Evolutionary conservation across 2,888 invertebrate genomes (phyloP), one percentile per base, ranked within the genome.

Genomic region (Cerastoderma edule): DNA sequence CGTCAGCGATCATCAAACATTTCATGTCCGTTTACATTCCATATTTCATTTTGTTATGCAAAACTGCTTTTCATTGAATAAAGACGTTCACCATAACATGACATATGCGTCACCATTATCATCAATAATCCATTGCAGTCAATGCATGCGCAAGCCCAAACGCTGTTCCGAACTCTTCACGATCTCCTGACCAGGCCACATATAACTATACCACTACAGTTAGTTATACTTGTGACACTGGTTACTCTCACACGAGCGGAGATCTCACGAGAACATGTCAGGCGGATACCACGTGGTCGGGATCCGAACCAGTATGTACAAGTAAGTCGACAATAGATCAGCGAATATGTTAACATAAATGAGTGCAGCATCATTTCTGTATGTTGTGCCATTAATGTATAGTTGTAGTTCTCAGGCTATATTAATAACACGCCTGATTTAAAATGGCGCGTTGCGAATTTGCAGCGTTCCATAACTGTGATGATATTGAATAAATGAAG

Each of bases 181-280:
- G 24, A 27, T 65, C 57, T 22, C 74, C 80, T 8, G 32, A 32
- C 16, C 64, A 50, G 35, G 30, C 60, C n/a, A 10, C 48, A 5
- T 67, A 65, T 35, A 39, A 54, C 32, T 77, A 77, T 60, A 72
- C 39, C 53, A 60, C 64, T 6, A 27, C 10, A 8, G 67, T 80
- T 1, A 72, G 72, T 3, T 80, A 80, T 39, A 60, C 30, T 10
- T 80, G 77, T 53, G 63, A 65, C 39, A 39, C 50, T 5, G 74
- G 74, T 0, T 77, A 75, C 50, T 22, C 65, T 39, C 72, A 53
- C 24, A 32, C 74, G 22, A 54, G 65, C 68, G 80, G 80, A 19
- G 69, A 74, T 63, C 32, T 65, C 2, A 24, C 13, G 5, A 44
- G 80, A 27, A 74, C 77, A 27, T 80, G 80, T 39, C 53, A 30